Evolutionary conservation across 2,797 vertebrate species (phyloP), one percentile per base, ranked within the genome.

Genomic region (Tauraco hartlaubi): DNA sequence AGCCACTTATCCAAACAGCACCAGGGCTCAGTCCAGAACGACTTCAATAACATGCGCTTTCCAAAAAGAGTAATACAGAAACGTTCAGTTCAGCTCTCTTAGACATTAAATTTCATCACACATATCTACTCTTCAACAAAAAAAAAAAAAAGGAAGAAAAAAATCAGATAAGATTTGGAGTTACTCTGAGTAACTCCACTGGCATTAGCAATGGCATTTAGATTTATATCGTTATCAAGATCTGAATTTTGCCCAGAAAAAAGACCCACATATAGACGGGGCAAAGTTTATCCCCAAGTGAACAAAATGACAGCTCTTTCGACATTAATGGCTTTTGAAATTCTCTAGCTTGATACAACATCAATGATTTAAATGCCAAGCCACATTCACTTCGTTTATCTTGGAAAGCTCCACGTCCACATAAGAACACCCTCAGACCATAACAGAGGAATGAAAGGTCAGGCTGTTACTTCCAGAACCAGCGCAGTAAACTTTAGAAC

Each of bases 371-470:
- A 96, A 95, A 96, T 97, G 97, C 95, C 97, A 97, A 97, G 96
- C 97, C 96, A 94, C 95, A 97, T 83, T 92, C 76, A 56, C 49
- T 95, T 51, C 3, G 56, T 96, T 98, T 97, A 90, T 96, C 91
- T 98, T 98, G 95, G 97, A 97, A 98, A 96, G 94, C 80, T 97
- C 83, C 87, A 84, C 51, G 56, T 85, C 77, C 83, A 77, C 2
- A 13, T 29, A 90, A 69, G 48, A 92, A 97, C 95, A 95, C 85
- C 88, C 96, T 95, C 97, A 97, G 96, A 94, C 78, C 78, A 88
- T 90, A 97, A 73, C 54, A 96, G 92, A 93, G 73, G 92, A 97
- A 97, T 17, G 66, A 98, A 98, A 98, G 96, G 97, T 97, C 96
- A 97, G 80, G 39, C 94, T 94, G 94, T 75, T 97, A 89, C 91